Evolutionary conservation across 2,888 invertebrate species (phyloP).

Genomic region (Oligia latruncula): DNA sequence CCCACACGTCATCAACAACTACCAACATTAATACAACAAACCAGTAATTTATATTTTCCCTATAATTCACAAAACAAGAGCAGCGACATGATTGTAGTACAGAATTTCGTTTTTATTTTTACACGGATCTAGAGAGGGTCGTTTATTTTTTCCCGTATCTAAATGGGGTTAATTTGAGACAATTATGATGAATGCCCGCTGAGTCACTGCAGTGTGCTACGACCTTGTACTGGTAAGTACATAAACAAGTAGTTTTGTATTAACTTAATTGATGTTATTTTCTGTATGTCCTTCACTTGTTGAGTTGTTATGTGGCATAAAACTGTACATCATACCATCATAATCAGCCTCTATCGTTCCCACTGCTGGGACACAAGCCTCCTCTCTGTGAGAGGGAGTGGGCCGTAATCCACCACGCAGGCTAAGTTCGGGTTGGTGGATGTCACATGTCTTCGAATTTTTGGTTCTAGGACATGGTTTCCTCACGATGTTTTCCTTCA

Average conservation of each 20-base stretch:
- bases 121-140: slow-evolving; percentile 29
- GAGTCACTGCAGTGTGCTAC: slow-evolving; percentile 21
- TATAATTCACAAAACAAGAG: slow-evolving; percentile 47
- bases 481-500: too few relatives aligned
- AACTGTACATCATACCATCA: neutral
- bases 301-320: neutral
- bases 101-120: slow-evolving; percentile 31
- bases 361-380: too few relatives aligned
- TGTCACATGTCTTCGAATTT: too few relatives aligned
- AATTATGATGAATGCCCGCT: slow-evolving; percentile 54
- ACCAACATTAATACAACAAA: slow-evolving; percentile 27
- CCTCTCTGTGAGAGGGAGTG: too few relatives aligned
- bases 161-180: slow-evolving; percentile 51
- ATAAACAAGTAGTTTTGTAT: slow-evolving; percentile 39
- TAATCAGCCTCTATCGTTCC: too few relatives aligned
- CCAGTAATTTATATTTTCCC: slow-evolving; percentile 37
- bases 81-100: slow-evolving; percentile 33
- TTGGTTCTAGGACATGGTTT: too few relatives aligned
- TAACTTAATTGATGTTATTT: slow-evolving; percentile 36
- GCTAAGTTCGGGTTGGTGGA: too few relatives aligned
- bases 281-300: slow-evolving; percentile 18
- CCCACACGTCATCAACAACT: neutral
- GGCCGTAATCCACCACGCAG: too few relatives aligned
- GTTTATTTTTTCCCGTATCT: slow-evolving; percentile 26
- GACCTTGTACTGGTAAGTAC: slow-evolving; percentile 29